Conservation (phyloP, 2,797 vertebrate species). For the Pantherophis alleghaniensis region DNA sequence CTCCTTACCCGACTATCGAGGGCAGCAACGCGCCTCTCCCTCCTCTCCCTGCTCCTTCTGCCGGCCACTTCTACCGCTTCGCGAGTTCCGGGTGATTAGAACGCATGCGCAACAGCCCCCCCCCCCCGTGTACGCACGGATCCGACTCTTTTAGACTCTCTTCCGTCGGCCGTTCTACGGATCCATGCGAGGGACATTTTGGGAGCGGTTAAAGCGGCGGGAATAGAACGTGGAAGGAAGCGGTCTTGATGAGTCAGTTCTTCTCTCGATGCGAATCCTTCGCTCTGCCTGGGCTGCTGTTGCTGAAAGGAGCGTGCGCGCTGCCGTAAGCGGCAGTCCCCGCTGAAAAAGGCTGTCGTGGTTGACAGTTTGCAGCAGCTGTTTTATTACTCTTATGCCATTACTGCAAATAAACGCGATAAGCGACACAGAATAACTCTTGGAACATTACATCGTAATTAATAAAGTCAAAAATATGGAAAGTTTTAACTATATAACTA, state of each 20-base stretch:
- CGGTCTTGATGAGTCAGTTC: background rate
- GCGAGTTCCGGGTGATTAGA: constrained; percentile 29
- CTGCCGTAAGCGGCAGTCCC: background rate
- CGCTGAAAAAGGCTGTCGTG: background rate
- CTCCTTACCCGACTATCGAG: constrained; percentile 37
- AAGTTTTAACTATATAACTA: background rate
- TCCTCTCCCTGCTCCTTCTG: constrained; percentile 49
- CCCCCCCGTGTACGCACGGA: background rate
- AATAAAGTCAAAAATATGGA: background rate
- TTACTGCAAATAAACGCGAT: background rate
- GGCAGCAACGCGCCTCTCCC: background rate
- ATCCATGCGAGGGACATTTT: background rate
- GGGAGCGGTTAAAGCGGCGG: background rate
- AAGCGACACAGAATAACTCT: background rate
- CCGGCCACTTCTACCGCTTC: constrained; percentile 44
- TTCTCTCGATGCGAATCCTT: background rate
- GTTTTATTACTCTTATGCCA: background rate
- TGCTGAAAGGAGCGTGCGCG: background rate
- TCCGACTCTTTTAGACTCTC: background rate
- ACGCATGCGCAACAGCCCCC: background rate
- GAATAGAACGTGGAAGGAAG: background rate
- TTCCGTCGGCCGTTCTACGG: constrained; percentile 17
- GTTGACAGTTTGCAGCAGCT: background rate
- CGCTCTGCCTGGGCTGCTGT: background rate
- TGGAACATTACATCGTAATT: background rate